Evolutionary conservation across 2,888 invertebrate genomes (phyloP), one percentile per base, ranked within the genome.

Genomic region (Protophormia terraenovae): DNA sequence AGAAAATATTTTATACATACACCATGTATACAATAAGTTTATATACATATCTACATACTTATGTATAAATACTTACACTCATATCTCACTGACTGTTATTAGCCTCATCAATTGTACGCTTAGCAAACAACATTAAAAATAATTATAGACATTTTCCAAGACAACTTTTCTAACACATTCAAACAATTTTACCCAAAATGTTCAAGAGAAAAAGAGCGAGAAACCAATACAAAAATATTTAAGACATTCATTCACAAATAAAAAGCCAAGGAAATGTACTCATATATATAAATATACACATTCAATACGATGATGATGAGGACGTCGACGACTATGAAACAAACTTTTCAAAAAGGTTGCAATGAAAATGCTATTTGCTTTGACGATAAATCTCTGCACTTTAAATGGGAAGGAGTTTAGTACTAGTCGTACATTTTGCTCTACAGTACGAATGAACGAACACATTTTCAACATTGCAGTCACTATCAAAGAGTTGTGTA

Each of bases 101-200:
- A 72, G 83, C 81, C 80, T 76, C 86, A 86, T 86, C 84, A 83
- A 86, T 85, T 86, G 84, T 84, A 73, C 84, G 82, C 83, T 83
- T 85, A 83, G 84, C 82, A 86, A 86, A 86, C 80, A 85, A 85
- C 84, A 86, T 85, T 83, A 85, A 84, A 86, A 84, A 84, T 84
- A 85, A 84, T 86, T 86, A 83, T 79, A 86, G 84, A 84, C 80
- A 81, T 84, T 84, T 73, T 77, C 80, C 77, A 84, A 84, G 84
- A 84, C 84, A 84, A 84, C 80, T 81, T 84, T 84, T 73, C 84
- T 55, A 84, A 81, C 84, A 84, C 84, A 84, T 84, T 73, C 53
- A 73, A 77, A 81, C 72, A 60, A 67, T 73, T 55, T 55, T 71
- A 55, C 53, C 38, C 41, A 71, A 73, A 84, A 66, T 73, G 38